Evolutionary conservation across 2,797 vertebrate genomes (phyloP).

Genomic region (Hipposideros larvatus): DNA sequence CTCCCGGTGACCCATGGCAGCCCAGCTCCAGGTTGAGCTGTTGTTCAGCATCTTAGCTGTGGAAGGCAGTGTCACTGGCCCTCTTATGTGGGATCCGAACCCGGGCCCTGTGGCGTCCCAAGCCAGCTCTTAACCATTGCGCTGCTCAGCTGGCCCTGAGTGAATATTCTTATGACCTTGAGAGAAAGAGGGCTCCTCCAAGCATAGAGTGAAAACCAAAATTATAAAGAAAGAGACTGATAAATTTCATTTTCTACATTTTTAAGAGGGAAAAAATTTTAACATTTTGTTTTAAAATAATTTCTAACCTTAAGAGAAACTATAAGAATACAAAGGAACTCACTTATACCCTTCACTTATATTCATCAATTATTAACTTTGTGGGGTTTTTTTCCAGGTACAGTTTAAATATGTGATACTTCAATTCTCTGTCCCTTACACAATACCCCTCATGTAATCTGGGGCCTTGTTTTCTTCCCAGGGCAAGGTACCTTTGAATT

Average conservation of each 20-base stretch:
- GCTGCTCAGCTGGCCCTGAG: neutral
- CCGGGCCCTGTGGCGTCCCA: too few species aligned
- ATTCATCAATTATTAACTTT: neutral
- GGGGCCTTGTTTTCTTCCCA: neutral
- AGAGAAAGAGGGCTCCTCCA: neutral
- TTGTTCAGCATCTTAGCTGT: too few species aligned
- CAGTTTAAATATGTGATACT: neutral
- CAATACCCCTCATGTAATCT: neutral
- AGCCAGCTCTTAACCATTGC: too few species aligned
- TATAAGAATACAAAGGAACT: neutral
- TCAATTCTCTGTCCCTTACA: neutral
- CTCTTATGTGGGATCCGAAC: too few species aligned
- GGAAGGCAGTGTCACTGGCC: too few species aligned
- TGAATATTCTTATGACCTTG: neutral
- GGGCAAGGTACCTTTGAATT: fast-evolving
- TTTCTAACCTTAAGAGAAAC: slow-evolving; percentile 6
- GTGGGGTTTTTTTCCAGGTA: fast-evolving
- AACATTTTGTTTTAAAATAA: neutral
- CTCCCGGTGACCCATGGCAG: too few species aligned
- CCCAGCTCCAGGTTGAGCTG: too few species aligned
- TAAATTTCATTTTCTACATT: neutral
- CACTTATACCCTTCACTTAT: neutral
- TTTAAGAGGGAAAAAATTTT: neutral
- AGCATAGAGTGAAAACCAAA: neutral
- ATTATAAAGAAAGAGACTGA: neutral